A percentile compares a stretch with the other conserved stretches of the same genome.
Evolutionary conservation across 2,113 vertebrate genomes (phyloP).

Genomic region (Corynorhinus townsendii): DNA sequence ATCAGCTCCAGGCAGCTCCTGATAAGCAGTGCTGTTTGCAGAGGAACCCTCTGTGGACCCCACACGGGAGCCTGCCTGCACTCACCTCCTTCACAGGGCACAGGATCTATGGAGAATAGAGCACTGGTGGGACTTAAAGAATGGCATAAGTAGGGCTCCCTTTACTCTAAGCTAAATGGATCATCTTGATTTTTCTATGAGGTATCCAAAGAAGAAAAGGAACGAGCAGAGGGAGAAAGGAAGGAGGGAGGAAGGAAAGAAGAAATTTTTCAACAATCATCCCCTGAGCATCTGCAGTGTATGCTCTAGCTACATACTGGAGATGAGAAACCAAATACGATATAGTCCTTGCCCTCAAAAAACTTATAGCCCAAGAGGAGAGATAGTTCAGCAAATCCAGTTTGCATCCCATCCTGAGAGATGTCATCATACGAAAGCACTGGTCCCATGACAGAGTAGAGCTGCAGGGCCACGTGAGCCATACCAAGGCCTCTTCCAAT

Average conservation of each 20-base stretch:
- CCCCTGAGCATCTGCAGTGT: not conserved
- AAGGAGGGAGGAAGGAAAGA: not conserved
- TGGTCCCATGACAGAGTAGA: not conserved
- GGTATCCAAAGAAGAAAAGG: not conserved
- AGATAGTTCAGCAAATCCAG: not conserved
- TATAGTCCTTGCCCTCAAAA: not conserved
- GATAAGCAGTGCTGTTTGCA: slow-evolving; percentile 50
- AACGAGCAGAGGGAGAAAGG: not conserved
- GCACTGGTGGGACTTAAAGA: not conserved
- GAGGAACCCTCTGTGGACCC: not conserved
- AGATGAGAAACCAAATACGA: not conserved
- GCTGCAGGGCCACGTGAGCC: not conserved
- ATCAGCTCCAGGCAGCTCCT: slow-evolving; percentile 71
- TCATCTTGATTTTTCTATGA: not conserved
- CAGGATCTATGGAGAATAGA: not conserved
- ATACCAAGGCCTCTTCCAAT: not conserved
- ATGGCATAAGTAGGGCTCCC: not conserved
- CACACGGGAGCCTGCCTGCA: not conserved
- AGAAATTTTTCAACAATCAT: not conserved
- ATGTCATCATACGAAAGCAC: not conserved
- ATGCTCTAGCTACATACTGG: not conserved
- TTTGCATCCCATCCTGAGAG: not conserved
- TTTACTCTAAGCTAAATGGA: not conserved
- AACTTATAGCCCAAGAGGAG: not conserved
- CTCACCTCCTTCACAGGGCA: not conserved